Percentiles rank a stretch among this genome's conserved stretches.
Conservation (phyloP, 2,888 invertebrate genomes). For the Platynereis dumerilii region DNA sequence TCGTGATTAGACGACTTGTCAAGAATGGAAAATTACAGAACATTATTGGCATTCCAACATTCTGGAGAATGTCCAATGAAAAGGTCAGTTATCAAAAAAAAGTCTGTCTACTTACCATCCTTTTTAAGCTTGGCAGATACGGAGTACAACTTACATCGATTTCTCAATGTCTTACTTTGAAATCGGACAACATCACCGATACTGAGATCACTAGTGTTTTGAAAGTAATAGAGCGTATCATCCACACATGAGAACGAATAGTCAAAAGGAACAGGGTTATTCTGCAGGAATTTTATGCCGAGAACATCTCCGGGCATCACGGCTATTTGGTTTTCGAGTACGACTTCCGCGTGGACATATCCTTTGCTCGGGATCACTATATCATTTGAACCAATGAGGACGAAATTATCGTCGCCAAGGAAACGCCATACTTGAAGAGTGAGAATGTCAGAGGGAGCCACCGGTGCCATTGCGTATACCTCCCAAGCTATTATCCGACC, state of each 20-base stretch:
- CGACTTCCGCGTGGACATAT: neutral
- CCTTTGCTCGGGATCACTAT: neutral
- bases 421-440: too few relatives aligned
- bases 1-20: too few relatives aligned
- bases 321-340: neutral
- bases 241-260: neutral
- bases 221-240: too few relatives aligned
- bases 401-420: neutral
- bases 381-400: neutral
- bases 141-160: neutral
- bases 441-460: too few relatives aligned
- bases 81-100: too few relatives aligned
- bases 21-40: too few relatives aligned
- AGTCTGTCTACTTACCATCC: too few relatives aligned
- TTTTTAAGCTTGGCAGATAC: neutral
- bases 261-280: neutral
- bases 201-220: neutral
- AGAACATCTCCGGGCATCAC: constrained; percentile 8
- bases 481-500: neutral
- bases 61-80: too few relatives aligned
- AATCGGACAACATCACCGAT: neutral
- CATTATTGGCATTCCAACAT: too few relatives aligned
- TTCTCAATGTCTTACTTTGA: neutral
- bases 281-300: neutral
- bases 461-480: neutral